Conservation (phyloP, 2,888 invertebrate species). For the Cetonia aurata region DNA sequence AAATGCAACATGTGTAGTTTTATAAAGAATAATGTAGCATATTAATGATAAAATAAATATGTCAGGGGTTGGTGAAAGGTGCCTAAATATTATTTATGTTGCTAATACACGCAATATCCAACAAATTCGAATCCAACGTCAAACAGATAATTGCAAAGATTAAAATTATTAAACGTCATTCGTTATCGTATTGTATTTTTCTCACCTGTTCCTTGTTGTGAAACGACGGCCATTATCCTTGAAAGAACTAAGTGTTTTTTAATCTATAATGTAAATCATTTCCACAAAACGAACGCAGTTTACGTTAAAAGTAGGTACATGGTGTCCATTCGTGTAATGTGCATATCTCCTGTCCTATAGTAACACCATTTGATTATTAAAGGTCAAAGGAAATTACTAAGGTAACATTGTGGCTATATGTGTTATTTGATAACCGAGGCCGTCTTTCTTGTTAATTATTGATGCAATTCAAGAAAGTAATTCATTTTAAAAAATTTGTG, state of each 20-base stretch:
- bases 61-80: no score
- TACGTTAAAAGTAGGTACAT: no score
- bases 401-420: neutral
- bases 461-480: neutral
- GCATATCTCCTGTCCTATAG: neutral
- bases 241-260: neutral
- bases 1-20: no score
- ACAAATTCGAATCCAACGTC: no score
- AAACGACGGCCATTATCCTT: conserved; percentile 15
- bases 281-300: neutral
- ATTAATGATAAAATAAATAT: no score
- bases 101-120: no score
- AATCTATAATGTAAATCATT: conserved; percentile 15
- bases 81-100: no score
- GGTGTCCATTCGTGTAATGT: no score
- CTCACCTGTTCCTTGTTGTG: neutral
- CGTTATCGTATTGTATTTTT: neutral
- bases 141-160: no score
- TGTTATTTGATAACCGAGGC: neutral
- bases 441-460: conserved; percentile 5
- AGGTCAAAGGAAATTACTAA: conserved; percentile 25
- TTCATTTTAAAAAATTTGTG: no score
- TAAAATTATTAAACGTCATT: neutral
- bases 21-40: no score
- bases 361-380: neutral